Evolutionary conservation across 2,797 vertebrate genomes (phyloP).

Genomic region (Pantherophis alleghaniensis): DNA sequence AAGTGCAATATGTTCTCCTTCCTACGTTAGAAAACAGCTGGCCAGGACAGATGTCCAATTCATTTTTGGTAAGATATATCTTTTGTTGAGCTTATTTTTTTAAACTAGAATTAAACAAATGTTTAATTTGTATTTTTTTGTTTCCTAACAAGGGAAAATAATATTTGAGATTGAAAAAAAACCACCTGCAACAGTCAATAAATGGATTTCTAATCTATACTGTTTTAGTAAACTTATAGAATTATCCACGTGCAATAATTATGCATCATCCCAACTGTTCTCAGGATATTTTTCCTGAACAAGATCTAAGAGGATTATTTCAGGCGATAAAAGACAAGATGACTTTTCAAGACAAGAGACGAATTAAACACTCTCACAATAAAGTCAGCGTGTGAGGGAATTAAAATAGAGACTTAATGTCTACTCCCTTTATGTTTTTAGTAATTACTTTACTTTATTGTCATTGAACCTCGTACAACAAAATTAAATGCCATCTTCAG

Average conservation of each 20-base stretch:
- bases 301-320: neutral
- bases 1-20: neutral
- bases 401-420: neutral
- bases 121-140: neutral
- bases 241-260: neutral
- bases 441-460: neutral
- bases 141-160: neutral
- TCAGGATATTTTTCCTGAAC: neutral
- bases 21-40: neutral
- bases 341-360: neutral
- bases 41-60: neutral
- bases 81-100: neutral
- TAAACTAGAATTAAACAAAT: neutral
- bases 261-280: neutral
- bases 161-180: neutral
- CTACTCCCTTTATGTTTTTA: conserved; percentile 2
- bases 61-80: neutral
- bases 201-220: neutral
- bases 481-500: too few species aligned
- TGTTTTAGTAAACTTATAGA: neutral
- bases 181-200: neutral
- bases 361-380: neutral
- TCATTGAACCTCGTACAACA: too few species aligned
- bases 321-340: neutral
- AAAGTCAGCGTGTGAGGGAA: neutral